Evolutionary conservation across 2,797 vertebrate species (phyloP), one percentile per base, ranked within the genome.

Genomic region (Anisognathus igniventris): DNA sequence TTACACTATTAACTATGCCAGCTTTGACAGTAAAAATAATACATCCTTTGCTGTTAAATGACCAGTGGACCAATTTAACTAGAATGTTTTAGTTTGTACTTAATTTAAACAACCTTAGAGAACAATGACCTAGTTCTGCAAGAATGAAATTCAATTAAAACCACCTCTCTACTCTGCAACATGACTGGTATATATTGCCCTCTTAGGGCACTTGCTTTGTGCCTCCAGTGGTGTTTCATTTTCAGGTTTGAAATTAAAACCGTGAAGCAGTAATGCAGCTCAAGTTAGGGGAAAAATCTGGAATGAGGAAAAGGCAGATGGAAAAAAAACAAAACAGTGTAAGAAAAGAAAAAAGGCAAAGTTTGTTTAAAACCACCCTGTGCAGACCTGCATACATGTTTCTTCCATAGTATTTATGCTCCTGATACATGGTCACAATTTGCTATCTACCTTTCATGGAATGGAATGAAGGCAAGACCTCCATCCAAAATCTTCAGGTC

Each of bases 61-160:
- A 62, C 35, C 39, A 92, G 31, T 45, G 50, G 44, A 35, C 10
- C 37, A 25, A 87, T 83, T 85, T 61, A 80, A 82, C 48, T 39
- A n/a, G 25, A 86, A 77, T 56, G 23, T 12, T 85, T 85, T 28
- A 35, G n/a, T 77, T 88, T 74, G 30, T 53, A 89, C 78, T 89
- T 92, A 82, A 91, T 90, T 95, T 90, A 78, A 74, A 61, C 56
- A 88, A 33, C 53, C 51, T 89, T 68, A 87, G 67, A 92, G 78
- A 95, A 92, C 62, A 91, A 82, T 42, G 48, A 86, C 42, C 67
- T 64, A 80, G 78, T 77, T 91, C 65, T 91, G 35, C 61, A 83
- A 82, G 64, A 90, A 74, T 45, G 28, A 82, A 86, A 93, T 79
- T 64, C 51, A 86, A 48, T 86, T 93, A 61, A 78, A 92, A 89